phyloP scores from a whole-genome alignment of 2,797 vertebrate genomes.

The Chelonia mydas region DNA sequence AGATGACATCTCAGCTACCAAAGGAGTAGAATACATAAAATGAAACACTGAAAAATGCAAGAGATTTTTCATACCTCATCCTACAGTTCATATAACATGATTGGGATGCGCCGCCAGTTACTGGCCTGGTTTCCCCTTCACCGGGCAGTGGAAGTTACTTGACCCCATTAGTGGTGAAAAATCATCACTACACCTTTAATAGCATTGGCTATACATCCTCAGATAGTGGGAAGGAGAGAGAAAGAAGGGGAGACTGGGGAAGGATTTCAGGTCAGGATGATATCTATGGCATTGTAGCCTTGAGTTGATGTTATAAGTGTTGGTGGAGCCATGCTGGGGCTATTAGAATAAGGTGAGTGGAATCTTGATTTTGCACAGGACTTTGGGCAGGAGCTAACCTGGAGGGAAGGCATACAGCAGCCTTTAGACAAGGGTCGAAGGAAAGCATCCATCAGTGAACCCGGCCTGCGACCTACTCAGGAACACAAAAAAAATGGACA shows the following conservation, averaged over 20 bases:
- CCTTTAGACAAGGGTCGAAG: no score
- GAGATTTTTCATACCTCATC: constrained; percentile 21
- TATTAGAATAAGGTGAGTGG: not conserved
- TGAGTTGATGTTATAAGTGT: not conserved
- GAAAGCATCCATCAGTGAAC: no score
- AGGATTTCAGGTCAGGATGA: not conserved
- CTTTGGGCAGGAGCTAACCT: not conserved
- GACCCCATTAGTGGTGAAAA: constrained; percentile 27
- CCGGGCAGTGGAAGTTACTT: constrained; percentile 57
- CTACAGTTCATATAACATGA: not conserved
- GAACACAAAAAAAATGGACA: no score
- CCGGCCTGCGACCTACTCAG: no score
- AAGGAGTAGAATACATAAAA: constrained; percentile 47
- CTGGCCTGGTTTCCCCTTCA: constrained; percentile 39
- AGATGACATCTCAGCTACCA: constrained; percentile 16
- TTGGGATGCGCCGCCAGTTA: constrained; percentile 33
- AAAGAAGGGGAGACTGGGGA: not conserved
- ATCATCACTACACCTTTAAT: constrained; percentile 24
- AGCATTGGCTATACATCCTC: constrained; percentile 33
- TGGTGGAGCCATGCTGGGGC: not conserved
- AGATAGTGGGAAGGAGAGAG: not conserved
- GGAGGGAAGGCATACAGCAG: no score
- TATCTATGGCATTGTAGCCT: not conserved
- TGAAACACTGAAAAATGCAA: constrained; percentile 69
- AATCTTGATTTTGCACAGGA: not conserved